A percentile compares a stretch with the other conserved stretches of the same genome.
These are phyloP conservation scores for Sphenodon punctatus DNA, from an alignment of 2,797 vertebrate species.

Conservation along the genomic window DNA sequence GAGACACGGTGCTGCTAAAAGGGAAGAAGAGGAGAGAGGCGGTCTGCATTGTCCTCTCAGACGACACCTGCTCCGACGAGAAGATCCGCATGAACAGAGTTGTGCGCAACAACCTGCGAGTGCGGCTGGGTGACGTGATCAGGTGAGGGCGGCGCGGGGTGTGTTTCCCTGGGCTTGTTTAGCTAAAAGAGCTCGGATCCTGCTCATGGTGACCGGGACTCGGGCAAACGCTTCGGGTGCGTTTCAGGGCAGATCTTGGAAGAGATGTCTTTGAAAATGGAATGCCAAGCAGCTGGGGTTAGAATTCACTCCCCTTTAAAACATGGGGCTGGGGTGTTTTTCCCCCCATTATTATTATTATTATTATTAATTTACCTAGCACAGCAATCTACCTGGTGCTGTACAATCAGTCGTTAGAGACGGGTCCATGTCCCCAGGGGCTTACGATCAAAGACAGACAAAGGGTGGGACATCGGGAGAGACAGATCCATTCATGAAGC, in stretches of 20 bases:
- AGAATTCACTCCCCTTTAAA: background rate
- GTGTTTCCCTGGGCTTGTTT: fast-evolving
- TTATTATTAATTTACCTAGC: too few relatives aligned
- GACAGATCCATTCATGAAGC: too few relatives aligned
- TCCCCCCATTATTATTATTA: too few relatives aligned
- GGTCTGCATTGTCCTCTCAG: constrained; percentile 96
- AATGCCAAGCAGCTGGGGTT: background rate
- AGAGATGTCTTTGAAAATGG: background rate
- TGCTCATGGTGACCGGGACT: background rate
- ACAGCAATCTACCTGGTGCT: too few relatives aligned
- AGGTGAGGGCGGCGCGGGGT: constrained; percentile 76
- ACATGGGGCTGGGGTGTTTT: background rate
- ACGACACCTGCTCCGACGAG: constrained; percentile 97
- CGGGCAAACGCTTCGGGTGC: background rate
- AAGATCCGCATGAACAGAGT: constrained; percentile 99
- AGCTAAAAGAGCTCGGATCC: background rate
- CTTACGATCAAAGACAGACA: too few relatives aligned
- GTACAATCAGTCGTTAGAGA: too few relatives aligned
- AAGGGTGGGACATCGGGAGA: too few relatives aligned
- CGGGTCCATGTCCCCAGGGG: too few relatives aligned
- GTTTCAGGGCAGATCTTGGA: background rate
- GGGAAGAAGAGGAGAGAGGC: constrained; percentile 98
- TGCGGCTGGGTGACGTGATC: constrained; percentile 95
- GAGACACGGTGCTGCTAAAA: constrained; percentile 98
- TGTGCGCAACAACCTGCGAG: constrained; percentile 96